These are phyloP conservation scores for Drosophila setifemur DNA, from an alignment of 1,140 invertebrate genomes.

Conservation along the genomic window DNA sequence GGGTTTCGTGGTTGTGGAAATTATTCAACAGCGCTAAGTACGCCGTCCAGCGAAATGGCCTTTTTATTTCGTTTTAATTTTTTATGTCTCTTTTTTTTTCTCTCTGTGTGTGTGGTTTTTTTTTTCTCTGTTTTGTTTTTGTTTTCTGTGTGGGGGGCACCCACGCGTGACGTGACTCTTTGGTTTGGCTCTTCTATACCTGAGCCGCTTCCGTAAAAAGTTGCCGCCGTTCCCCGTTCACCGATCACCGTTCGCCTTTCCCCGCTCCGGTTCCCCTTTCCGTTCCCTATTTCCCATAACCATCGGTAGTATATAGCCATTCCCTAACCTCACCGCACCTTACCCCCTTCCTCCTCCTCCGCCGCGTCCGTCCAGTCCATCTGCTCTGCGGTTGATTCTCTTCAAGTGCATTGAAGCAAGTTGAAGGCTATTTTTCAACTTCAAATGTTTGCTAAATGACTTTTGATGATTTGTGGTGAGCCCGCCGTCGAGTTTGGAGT, in stretches of 20 bases:
- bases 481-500: neutral
- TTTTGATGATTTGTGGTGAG: conserved; percentile 79
- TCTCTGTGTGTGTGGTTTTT: neutral
- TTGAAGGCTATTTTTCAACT: conserved; percentile 80
- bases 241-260: conserved; percentile 7
- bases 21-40: conserved; percentile 79
- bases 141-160: conserved; percentile 50
- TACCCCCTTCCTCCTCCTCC: neutral
- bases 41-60: conserved; percentile 30
- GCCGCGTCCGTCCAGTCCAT: conserved; percentile 8
- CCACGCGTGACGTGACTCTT: conserved; percentile 80
- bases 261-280: conserved; percentile 5
- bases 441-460: conserved; percentile 81
- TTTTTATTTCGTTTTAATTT: conserved; percentile 20
- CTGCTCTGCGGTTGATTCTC: conserved; percentile 56
- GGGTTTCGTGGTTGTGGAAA: conserved; percentile 78
- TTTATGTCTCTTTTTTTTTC: conserved; percentile 11
- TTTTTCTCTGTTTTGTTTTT: conserved; percentile 1
- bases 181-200: conserved; percentile 75
- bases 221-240: conserved; percentile 62
- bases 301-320: neutral
- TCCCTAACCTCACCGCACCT: neutral
- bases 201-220: conserved; percentile 77
- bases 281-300: neutral
- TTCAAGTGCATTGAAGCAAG: conserved; percentile 78